Evolutionary conservation across 2,888 invertebrate genomes (phyloP).

Genomic region (Caenorhabditis macrosperma): DNA sequence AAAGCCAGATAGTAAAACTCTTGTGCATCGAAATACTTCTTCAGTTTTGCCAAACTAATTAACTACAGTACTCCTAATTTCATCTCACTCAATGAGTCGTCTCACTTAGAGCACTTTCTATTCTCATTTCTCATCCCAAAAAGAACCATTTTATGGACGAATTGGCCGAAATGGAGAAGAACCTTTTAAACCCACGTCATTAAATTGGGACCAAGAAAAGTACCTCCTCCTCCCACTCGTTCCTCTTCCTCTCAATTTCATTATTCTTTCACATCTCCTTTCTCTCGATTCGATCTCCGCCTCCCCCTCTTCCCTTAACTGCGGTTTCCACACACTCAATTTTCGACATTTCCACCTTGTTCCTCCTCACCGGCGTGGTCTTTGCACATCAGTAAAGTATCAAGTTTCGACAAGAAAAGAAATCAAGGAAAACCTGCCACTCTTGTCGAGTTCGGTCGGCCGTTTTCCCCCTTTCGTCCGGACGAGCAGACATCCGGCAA

Average conservation of each 20-base stretch:
- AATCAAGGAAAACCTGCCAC: conserved; percentile 53
- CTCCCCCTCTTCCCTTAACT: not conserved
- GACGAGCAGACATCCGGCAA: conserved; percentile 9
- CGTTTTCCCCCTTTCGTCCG: conserved; percentile 15
- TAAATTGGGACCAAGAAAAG: conserved; percentile 4
- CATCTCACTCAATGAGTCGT: too few relatives aligned
- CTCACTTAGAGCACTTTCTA: not conserved
- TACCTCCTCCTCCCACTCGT: conserved; percentile 10
- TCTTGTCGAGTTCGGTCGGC: conserved; percentile 42
- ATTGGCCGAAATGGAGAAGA: conserved; percentile 1
- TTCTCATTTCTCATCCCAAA: not conserved
- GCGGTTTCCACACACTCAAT: too few relatives aligned
- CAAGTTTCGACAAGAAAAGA: conserved; percentile 39
- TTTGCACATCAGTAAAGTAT: conserved; percentile 57
- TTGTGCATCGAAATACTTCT: too few relatives aligned
- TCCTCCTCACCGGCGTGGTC: conserved; percentile 12
- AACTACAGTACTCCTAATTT: too few relatives aligned
- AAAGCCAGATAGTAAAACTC: too few relatives aligned
- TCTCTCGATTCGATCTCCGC: too few relatives aligned
- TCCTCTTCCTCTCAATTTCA: conserved; percentile 30
- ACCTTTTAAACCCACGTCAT: conserved; percentile 21
- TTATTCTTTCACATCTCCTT: conserved; percentile 6
- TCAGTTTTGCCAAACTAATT: too few relatives aligned
- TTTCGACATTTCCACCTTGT: conserved; percentile 12
- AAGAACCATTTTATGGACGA: conserved; percentile 32